Percentiles rank a stretch among this genome's conserved stretches.
phyloP scores from a whole-genome alignment of 2,797 vertebrate species.

The Aeoliscus strigatus region DNA sequence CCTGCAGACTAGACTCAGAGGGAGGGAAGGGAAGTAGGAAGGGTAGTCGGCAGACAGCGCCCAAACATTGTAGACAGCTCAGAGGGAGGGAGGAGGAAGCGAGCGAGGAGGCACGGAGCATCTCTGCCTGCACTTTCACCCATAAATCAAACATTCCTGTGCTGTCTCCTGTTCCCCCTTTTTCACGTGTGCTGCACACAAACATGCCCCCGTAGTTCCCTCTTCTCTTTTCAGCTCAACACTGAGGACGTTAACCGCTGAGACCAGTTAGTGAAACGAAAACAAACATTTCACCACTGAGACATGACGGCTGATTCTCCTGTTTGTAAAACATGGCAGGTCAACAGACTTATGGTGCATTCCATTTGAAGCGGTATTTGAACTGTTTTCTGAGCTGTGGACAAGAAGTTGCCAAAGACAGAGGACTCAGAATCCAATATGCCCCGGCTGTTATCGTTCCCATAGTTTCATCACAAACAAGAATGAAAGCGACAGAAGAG shows the following conservation, averaged over 20 bases:
- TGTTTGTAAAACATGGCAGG: slow-evolving; percentile 10
- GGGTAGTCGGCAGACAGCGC: slow-evolving; percentile 42
- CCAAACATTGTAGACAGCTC: slow-evolving; percentile 51
- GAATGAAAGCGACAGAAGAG: slow-evolving; percentile 12
- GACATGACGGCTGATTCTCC: slow-evolving; percentile 14
- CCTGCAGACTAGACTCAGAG: slow-evolving; percentile 64
- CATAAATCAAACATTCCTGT: slow-evolving; percentile 51
- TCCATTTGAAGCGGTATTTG: too few species aligned
- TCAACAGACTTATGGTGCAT: too few species aligned
- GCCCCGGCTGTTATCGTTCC: slow-evolving; percentile 46
- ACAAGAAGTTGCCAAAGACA: too few species aligned
- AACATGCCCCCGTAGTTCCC: slow-evolving; percentile 14
- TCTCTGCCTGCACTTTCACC: slow-evolving; percentile 44
- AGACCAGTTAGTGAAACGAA: not conserved
- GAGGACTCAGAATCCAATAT: slow-evolving; percentile 68
- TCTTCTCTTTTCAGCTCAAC: slow-evolving; percentile 17
- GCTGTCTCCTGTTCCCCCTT: slow-evolving; percentile 10
- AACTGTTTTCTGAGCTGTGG: too few species aligned
- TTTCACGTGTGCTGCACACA: slow-evolving; percentile 4
- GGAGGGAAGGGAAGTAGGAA: slow-evolving; percentile 41
- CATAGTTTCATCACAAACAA: slow-evolving; percentile 45
- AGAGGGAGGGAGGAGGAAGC: slow-evolving; percentile 28
- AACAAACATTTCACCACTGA: slow-evolving; percentile 27
- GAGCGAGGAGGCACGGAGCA: slow-evolving; percentile 21
- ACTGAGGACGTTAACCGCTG: slow-evolving; percentile 13